These are phyloP conservation scores for Ceratina japonica DNA, from an alignment of 1,140 invertebrate genomes.

Conservation along the genomic window DNA sequence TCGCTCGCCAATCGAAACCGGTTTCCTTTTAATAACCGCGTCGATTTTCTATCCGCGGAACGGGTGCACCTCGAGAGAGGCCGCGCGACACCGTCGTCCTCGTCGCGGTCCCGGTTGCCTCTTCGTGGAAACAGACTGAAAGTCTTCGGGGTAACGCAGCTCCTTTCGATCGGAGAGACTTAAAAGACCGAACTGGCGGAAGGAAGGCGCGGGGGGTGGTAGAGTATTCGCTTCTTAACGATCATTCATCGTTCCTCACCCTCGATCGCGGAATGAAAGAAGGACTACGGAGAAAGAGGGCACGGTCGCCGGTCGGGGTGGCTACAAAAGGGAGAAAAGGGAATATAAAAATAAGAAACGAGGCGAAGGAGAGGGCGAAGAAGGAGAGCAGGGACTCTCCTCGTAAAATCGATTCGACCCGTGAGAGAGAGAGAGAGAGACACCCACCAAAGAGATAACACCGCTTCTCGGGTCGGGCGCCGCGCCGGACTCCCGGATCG, in stretches of 20 bases:
- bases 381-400: conserved; percentile 35
- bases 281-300: conserved; percentile 22
- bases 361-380: not conserved
- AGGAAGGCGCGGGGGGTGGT: not conserved
- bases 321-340: no score
- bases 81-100: not conserved
- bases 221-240: conserved; percentile 32
- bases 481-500: conserved; percentile 29
- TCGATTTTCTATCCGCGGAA: not conserved
- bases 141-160: not conserved
- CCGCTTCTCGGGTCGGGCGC: conserved; percentile 33
- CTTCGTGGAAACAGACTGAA: not conserved
- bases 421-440: conserved; percentile 51
- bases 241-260: conserved; percentile 48
- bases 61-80: not conserved
- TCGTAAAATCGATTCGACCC: conserved; percentile 53
- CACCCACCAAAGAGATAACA: conserved; percentile 52
- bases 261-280: conserved; percentile 46
- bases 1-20: conserved; percentile 3
- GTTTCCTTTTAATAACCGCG: conserved; percentile 19
- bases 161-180: conserved; percentile 30
- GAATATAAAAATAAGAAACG: not conserved
- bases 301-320: not conserved
- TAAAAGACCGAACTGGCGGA: conserved; percentile 1
- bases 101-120: conserved; percentile 5